A percentile compares a stretch with the other conserved stretches of the same genome.
Conservation (phyloP, 2,797 vertebrate species). For the Bucorvus abyssinicus region DNA sequence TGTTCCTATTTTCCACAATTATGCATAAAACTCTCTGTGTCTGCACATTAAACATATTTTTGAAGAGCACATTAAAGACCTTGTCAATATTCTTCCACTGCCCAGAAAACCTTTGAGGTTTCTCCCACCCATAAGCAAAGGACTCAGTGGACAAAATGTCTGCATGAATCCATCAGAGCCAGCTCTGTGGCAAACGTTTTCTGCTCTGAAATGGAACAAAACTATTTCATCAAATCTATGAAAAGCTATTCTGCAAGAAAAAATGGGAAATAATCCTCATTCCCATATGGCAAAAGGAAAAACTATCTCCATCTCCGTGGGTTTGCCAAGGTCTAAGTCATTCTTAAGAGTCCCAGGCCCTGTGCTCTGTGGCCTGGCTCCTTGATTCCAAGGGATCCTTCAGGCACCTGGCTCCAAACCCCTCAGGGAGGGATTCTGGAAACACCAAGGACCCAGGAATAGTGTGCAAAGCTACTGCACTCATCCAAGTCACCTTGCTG, state of each 20-base stretch:
- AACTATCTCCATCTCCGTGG: neutral
- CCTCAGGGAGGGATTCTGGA: rapidly evolving
- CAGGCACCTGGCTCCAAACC: neutral
- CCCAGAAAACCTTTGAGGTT: neutral
- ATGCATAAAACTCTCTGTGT: neutral
- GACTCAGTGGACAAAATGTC: neutral
- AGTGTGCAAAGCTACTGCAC: neutral
- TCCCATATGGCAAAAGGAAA: neutral
- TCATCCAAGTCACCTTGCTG: neutral
- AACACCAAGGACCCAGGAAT: neutral
- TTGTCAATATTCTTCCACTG: neutral
- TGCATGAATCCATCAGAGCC: neutral
- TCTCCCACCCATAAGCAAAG: neutral
- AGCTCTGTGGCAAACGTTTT: neutral
- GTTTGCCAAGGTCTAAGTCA: neutral
- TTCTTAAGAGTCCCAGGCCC: neutral
- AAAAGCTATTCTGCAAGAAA: neutral
- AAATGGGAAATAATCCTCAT: neutral
- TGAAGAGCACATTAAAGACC: neutral
- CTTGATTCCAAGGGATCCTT: neutral
- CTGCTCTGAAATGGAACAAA: neutral
- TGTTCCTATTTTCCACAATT: neutral
- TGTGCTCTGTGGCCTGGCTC: neutral
- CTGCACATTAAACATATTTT: neutral
- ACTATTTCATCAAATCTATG: neutral